A percentile compares a stretch with the other conserved stretches of the same genome.
phyloP scores from a whole-genome alignment of 2,797 vertebrate genomes.

The Rhinella marina region DNA sequence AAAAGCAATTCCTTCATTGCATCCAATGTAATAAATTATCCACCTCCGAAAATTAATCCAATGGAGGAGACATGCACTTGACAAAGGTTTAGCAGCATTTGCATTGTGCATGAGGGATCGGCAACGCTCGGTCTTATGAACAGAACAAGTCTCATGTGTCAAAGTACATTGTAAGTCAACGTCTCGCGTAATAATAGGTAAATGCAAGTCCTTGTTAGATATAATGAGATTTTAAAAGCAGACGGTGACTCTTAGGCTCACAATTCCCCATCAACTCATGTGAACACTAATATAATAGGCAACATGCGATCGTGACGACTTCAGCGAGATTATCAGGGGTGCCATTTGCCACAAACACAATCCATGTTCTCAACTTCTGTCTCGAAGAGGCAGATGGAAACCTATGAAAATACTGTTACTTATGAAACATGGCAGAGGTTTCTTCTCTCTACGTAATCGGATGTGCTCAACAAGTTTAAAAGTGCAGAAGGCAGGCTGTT shows the following conservation, averaged over 20 bases:
- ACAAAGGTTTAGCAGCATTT: slow-evolving; percentile 21
- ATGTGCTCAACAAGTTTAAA: neutral
- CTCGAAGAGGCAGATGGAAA: slow-evolving; percentile 13
- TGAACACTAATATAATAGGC: slow-evolving; percentile 40
- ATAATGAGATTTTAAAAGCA: slow-evolving; percentile 56
- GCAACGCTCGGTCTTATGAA: slow-evolving; percentile 8
- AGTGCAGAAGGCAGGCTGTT: slow-evolving; percentile 19
- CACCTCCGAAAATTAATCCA: neutral
- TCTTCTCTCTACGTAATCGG: neutral
- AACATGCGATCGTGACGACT: neutral
- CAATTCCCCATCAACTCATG: slow-evolving; percentile 51
- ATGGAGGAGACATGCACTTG: slow-evolving; percentile 18
- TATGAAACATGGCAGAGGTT: slow-evolving; percentile 16
- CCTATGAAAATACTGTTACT: slow-evolving; percentile 19
- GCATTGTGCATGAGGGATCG: slow-evolving; percentile 15
- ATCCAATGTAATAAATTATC: slow-evolving; percentile 9
- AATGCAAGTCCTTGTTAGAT: slow-evolving; percentile 50
- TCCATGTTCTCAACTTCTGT: neutral
- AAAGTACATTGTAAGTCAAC: slow-evolving; percentile 33
- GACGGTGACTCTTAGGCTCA: slow-evolving; percentile 36
- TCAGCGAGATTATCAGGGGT: slow-evolving; percentile 23
- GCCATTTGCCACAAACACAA: neutral
- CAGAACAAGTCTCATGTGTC: slow-evolving; percentile 47
- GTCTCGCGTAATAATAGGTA: slow-evolving; percentile 47
- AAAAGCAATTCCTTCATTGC: neutral